Base-by-base conservation (phyloP, 1,140 invertebrate species). In the Saxidomus purpurata region DNA sequence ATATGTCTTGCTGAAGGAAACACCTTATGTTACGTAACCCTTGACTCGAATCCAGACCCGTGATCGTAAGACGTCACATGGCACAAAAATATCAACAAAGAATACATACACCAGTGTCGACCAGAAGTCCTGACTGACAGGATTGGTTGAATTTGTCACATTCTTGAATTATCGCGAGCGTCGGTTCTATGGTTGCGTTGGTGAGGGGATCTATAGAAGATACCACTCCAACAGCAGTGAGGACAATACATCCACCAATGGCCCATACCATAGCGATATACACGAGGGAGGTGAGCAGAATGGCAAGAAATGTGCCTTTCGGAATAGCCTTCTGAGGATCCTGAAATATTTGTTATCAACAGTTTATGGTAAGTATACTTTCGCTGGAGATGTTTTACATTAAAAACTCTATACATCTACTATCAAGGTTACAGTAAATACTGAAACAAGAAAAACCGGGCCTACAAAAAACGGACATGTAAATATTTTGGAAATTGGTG, bases 291-390 rank as follows among this genome's bases (percentile, higher is more conserved):
- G 98, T 99, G 8, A 99, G 95, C 0, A 98, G 76, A 87, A 99
- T 99, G 0, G 98, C 98, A 19, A 98, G 94, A 1, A 99, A 96
- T 0, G 99, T 99, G 82, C 99, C 98, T 95, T 96, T 96, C 11
- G 97, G 97, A 90, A 97, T 97, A 11, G 96, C 95, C 28, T 77
- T 91, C 52, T 94, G 93, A 11, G 99, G 98, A 96, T 99, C 98
- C 97, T 99, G 94, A 4, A 95, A 95, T 43, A 43, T 43, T 43
- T 43, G 15, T n/a, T n/a, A n/a, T n/a, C n/a, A n/a, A n/a, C n/a
- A n/a, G n/a, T n/a, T n/a, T n/a, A n/a, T n/a, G n/a, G n/a, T n/a
- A n/a, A n/a, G n/a, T n/a, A n/a, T n/a, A n/a, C n/a, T n/a, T n/a
- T n/a, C n/a, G n/a, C n/a, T n/a, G n/a, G n/a, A n/a, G n/a, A n/a